Evolutionary conservation across 2,797 vertebrate species (phyloP).

Genomic region (Yasuhikotakia modesta): DNA sequence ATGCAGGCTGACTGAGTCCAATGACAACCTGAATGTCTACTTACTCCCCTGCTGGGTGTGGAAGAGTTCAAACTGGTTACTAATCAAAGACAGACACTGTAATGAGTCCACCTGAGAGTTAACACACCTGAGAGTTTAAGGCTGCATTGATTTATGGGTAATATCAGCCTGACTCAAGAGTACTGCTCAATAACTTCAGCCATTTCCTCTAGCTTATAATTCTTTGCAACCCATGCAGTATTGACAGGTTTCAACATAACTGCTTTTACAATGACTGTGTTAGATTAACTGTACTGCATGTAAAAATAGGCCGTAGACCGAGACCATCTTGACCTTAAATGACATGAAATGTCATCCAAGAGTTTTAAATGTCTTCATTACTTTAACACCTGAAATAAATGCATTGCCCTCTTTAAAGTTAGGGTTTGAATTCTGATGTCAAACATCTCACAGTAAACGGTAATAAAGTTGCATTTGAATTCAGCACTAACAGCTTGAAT

Average conservation of each 20-base stretch:
- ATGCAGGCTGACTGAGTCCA: constrained; percentile 25
- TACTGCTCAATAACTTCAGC: background rate
- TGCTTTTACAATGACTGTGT: background rate
- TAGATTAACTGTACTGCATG: background rate
- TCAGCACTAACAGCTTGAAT: background rate
- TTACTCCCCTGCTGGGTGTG: background rate
- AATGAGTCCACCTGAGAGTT: constrained; percentile 18
- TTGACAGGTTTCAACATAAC: background rate
- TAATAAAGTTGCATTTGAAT: too few relatives aligned
- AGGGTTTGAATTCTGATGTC: constrained; percentile 1
- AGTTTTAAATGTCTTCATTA: background rate
- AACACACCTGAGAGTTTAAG: background rate
- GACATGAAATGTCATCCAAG: background rate
- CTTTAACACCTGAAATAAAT: background rate
- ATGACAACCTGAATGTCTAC: background rate
- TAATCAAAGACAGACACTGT: constrained; percentile 13
- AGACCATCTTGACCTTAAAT: background rate
- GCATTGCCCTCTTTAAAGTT: background rate
- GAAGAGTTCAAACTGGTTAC: background rate
- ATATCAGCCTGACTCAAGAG: constrained; percentile 9
- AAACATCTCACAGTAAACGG: too few relatives aligned
- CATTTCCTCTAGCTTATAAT: background rate
- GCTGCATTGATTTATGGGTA: constrained; percentile 17
- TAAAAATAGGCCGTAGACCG: background rate
- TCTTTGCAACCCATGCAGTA: background rate